A percentile compares a stretch with the other conserved stretches of the same genome.
Conservation (phyloP, 2,113 vertebrate species). For the Neogobius melanostomus region DNA sequence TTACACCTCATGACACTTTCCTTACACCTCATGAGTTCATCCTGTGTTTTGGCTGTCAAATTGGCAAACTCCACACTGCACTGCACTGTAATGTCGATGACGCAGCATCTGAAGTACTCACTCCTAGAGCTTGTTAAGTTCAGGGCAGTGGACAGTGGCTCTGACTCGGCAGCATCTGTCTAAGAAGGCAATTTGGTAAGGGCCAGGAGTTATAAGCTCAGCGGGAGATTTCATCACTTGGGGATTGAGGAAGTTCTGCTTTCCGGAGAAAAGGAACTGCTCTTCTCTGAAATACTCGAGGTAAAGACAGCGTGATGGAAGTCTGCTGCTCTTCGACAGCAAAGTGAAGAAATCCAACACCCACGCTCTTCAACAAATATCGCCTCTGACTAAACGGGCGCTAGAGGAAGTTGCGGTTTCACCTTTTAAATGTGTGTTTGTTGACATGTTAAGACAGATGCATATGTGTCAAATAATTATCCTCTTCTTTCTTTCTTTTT, state of each 20-base stretch:
- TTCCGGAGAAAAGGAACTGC: not conserved
- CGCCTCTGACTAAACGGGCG: too few species aligned
- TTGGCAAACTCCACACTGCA: constrained; percentile 20
- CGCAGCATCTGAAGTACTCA: constrained; percentile 8
- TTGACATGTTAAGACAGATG: too few species aligned
- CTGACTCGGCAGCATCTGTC: not conserved
- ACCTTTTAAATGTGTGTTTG: too few species aligned
- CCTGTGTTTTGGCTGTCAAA: not conserved
- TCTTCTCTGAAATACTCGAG: not conserved
- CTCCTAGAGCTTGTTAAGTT: constrained; percentile 26
- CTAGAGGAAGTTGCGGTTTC: too few species aligned
- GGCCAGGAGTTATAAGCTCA: constrained; percentile 1
- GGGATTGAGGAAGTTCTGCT: not conserved
- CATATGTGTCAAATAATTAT: too few species aligned
- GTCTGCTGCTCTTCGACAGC: not conserved
- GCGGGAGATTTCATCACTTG: constrained; percentile 4
- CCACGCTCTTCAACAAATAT: not conserved
- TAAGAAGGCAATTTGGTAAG: constrained; percentile 14
- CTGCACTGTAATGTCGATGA: constrained; percentile 10
- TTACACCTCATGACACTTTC: not conserved
- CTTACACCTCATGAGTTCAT: not conserved
- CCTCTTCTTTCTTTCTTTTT: too few species aligned
- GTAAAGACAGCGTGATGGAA: not conserved
- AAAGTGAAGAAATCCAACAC: not conserved
- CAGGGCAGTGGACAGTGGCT: constrained; percentile 7